A percentile compares a stretch with the other conserved stretches of the same genome.
Evolutionary conservation across 1,140 invertebrate genomes (phyloP).

Genomic region (Thaumetopoea pityocampa): DNA sequence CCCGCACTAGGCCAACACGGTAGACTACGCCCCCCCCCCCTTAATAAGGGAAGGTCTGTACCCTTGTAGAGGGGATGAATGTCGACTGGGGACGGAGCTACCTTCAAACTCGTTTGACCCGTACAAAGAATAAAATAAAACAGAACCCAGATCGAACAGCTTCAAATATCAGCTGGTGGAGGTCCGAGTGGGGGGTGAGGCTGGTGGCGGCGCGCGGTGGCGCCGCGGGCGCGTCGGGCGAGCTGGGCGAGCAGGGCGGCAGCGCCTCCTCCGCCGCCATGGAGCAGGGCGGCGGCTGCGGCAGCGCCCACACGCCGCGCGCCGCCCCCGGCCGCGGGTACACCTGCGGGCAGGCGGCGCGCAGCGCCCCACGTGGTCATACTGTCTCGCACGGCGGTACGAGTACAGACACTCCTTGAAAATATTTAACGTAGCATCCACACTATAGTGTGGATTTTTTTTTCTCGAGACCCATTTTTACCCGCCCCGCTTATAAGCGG

Average conservation of each 20-base stretch:
- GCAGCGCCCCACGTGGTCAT: neutral
- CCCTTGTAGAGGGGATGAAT: too few relatives aligned
- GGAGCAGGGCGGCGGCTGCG: slow-evolving; percentile 81
- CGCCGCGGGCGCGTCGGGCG: slow-evolving; percentile 62
- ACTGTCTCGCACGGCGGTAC: too few relatives aligned
- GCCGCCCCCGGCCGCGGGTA: slow-evolving; percentile 89
- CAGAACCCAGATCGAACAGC: slow-evolving; percentile 79
- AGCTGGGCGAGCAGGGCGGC: slow-evolving; percentile 66
- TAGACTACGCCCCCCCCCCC: too few relatives aligned
- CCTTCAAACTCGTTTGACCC: neutral
- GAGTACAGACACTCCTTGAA: too few relatives aligned
- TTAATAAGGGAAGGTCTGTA: too few relatives aligned
- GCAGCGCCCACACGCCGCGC: slow-evolving; percentile 89
- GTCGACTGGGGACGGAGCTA: too few relatives aligned
- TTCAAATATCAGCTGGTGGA: slow-evolving; percentile 79
- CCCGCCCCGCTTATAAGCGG: too few relatives aligned
- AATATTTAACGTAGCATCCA: too few relatives aligned
- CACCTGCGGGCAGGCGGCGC: slow-evolving; percentile 52
- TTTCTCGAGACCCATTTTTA: too few relatives aligned
- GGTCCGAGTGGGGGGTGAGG: slow-evolving; percentile 54
- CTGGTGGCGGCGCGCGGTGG: slow-evolving; percentile 64
- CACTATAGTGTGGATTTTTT: too few relatives aligned
- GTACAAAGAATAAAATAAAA: neutral
- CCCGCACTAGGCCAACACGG: too few relatives aligned
- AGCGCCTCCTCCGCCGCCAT: slow-evolving; percentile 80